Evolutionary conservation across 2,888 invertebrate species (phyloP).

Genomic region (Cheilosia soror): DNA sequence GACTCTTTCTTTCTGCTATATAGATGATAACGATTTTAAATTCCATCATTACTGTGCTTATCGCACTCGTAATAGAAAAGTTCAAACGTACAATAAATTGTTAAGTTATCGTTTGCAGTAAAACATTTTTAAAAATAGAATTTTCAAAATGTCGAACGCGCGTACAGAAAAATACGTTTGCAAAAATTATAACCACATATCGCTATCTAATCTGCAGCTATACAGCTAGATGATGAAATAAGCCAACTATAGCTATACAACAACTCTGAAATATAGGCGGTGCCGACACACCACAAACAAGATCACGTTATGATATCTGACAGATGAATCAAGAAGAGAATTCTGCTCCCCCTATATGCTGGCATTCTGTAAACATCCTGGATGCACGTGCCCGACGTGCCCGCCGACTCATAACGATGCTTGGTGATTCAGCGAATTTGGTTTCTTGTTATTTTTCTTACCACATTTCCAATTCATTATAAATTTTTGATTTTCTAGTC

Average conservation of each 20-base stretch:
- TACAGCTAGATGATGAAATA: conserved; percentile 46
- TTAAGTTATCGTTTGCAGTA: conserved; percentile 60
- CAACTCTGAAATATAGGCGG: conserved; percentile 55
- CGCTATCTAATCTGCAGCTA: conserved; percentile 57
- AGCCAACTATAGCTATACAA: conserved; percentile 38
- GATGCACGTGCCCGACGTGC: conserved; percentile 66
- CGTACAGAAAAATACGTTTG: conserved; percentile 4
- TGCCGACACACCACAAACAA: conserved; percentile 51
- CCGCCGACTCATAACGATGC: conserved; percentile 46
- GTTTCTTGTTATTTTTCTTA: conserved; percentile 25
- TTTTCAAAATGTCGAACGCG: conserved; percentile 46
- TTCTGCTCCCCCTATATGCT: conserved; percentile 22
- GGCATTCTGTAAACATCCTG: conserved; percentile 61
- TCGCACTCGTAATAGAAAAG: conserved; percentile 61
- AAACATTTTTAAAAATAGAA: conserved; percentile 51
- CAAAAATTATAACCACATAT: conserved; percentile 28
- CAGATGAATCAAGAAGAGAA: conserved; percentile 53
- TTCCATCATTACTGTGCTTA: conserved; percentile 49
- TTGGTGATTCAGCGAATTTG: conserved; percentile 63
- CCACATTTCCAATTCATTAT: conserved; percentile 36
- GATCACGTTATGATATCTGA: conserved; percentile 63
- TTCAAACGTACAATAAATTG: conserved; percentile 67
- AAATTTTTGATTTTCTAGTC: conserved; percentile 11
- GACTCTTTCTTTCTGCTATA: neutral
- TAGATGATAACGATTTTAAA: conserved; percentile 30